phyloP scores from a whole-genome alignment of 2,888 invertebrate genomes.

The Lepetodrilus schrolli region DNA sequence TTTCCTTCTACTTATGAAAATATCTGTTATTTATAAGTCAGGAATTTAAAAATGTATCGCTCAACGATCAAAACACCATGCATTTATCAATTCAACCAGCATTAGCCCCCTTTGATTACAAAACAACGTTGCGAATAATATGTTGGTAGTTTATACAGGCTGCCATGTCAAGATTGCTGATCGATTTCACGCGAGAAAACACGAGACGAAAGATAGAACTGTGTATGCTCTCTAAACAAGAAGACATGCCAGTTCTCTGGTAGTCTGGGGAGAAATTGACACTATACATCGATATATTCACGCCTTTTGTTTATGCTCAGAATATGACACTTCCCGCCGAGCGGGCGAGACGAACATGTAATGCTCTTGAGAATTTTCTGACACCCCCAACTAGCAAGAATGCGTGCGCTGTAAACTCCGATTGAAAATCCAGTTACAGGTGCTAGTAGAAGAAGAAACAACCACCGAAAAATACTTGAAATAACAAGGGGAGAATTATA shows the following conservation, averaged over 20 bases:
- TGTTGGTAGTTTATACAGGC: background rate
- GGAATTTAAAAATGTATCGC: too few relatives aligned
- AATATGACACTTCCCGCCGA: slow-evolving; percentile 27
- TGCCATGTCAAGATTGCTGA: background rate
- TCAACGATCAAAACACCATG: too few relatives aligned
- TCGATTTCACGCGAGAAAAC: slow-evolving; percentile 29
- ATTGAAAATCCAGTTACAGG: slow-evolving; percentile 6
- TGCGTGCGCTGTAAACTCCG: background rate
- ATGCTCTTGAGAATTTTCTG: slow-evolving; percentile 27
- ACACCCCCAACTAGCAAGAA: slow-evolving; percentile 14
- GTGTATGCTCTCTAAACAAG: slow-evolving; percentile 25
- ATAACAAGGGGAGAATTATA: too few relatives aligned
- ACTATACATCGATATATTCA: slow-evolving; percentile 30
- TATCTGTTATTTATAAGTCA: too few relatives aligned
- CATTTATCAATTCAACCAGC: too few relatives aligned
- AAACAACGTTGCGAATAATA: too few relatives aligned
- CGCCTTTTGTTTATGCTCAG: slow-evolving; percentile 16
- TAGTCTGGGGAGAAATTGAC: slow-evolving; percentile 4
- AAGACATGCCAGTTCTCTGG: background rate
- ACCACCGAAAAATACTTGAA: too few relatives aligned
- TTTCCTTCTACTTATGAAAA: too few relatives aligned
- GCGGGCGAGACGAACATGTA: background rate
- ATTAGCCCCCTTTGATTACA: too few relatives aligned
- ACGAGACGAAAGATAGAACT: slow-evolving; percentile 20
- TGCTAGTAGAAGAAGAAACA: too few relatives aligned